Evolutionary conservation across 1,140 invertebrate genomes (phyloP).

Genomic region (Centruroides vittatus): DNA sequence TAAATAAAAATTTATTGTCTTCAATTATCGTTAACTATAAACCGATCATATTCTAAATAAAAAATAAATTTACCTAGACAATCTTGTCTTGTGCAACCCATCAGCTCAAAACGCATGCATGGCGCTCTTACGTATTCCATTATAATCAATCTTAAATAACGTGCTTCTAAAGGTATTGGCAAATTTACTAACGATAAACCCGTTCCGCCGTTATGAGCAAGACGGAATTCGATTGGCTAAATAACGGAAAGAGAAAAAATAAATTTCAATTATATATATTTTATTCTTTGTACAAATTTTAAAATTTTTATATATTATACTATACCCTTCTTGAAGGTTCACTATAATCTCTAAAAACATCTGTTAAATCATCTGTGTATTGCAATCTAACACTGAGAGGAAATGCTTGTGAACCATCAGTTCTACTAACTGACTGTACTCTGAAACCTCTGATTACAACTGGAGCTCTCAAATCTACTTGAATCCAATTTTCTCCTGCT

Average conservation of each 20-base stretch:
- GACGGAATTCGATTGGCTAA: constrained; percentile 71
- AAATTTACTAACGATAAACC: constrained; percentile 70
- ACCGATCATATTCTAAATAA: background rate
- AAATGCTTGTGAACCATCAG: constrained; percentile 64
- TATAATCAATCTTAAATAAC: constrained; percentile 72
- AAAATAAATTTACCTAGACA: constrained; percentile 39
- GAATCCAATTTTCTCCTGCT: constrained; percentile 71
- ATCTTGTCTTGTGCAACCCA: constrained; percentile 80
- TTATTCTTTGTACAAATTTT: background rate
- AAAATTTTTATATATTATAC: background rate
- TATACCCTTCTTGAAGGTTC: constrained; percentile 62
- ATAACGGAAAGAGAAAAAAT: background rate
- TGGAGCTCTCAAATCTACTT: constrained; percentile 72
- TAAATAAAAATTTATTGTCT: background rate
- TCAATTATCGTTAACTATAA: background rate
- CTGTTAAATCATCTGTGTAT: constrained; percentile 76
- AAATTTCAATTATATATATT: background rate
- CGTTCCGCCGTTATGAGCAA: constrained; percentile 58
- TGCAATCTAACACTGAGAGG: constrained; percentile 72
- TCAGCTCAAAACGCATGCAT: constrained; percentile 79
- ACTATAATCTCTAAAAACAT: constrained; percentile 75
- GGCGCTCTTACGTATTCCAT: constrained; percentile 74
- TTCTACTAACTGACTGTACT: constrained; percentile 61
- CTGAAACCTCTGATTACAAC: constrained; percentile 77
- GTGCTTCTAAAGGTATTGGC: constrained; percentile 78